Percentiles rank a stretch among this genome's conserved stretches.
These are phyloP conservation scores for Asarcornis scutulata DNA, from an alignment of 2,113 vertebrate genomes.

Conservation along the genomic window DNA sequence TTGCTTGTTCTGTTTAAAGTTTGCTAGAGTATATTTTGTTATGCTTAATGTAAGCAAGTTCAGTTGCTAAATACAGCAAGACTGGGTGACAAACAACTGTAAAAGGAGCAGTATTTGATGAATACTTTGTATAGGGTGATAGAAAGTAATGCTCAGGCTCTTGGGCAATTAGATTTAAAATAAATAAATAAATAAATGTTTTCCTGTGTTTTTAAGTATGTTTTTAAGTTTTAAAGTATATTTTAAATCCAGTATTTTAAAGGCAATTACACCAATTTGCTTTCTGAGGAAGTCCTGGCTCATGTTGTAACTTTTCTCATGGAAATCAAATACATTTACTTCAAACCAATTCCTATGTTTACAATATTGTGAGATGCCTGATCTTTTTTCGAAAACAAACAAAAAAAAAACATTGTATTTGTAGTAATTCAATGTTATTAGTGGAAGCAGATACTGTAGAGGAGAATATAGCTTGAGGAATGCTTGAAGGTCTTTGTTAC, in stretches of 20 bases:
- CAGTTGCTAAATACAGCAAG: rapidly evolving
- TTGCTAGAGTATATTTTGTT: not conserved
- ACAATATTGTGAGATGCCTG: not conserved
- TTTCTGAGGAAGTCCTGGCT: not conserved
- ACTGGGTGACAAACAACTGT: not conserved
- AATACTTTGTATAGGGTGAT: not conserved
- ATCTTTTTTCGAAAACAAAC: not conserved
- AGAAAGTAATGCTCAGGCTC: not conserved
- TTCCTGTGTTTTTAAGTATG: too few species aligned
- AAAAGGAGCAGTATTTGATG: not conserved
- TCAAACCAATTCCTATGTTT: not conserved
- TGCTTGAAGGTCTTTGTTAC: not conserved
- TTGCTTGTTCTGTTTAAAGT: not conserved
- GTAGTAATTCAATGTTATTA: not conserved
- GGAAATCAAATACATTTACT: too few species aligned
- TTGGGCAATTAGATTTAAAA: not conserved
- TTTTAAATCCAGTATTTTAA: not conserved
- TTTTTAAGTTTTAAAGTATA: too few species aligned
- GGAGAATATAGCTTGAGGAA: not conserved
- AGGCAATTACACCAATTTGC: not conserved
- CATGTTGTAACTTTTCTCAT: not conserved
- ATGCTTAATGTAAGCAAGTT: not conserved
- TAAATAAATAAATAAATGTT: too few species aligned
- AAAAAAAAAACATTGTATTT: too few species aligned
- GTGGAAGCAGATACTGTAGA: not conserved